Conservation (phyloP, 2,113 vertebrate genomes). For the Pipra filicauda region DNA sequence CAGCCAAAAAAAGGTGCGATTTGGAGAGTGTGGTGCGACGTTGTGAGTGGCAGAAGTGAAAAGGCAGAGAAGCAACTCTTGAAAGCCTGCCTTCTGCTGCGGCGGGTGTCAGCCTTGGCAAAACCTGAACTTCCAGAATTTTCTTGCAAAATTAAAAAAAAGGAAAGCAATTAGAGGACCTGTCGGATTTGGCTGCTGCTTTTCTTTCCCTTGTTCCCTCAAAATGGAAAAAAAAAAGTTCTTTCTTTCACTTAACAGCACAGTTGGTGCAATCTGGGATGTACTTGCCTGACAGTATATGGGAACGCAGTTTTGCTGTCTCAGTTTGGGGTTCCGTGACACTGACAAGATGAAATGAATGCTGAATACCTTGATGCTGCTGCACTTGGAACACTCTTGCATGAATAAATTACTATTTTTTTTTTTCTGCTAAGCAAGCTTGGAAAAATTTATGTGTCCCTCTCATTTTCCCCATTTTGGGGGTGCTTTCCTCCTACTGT, state of each 20-base stretch:
- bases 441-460: neutral
- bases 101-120: conserved; percentile 33
- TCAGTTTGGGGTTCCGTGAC: neutral
- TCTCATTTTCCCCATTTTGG: neutral
- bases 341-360: neutral
- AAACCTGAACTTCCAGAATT: conserved; percentile 14
- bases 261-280: neutral
- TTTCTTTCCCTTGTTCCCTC: neutral
- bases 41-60: conserved; percentile 45
- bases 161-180: neutral
- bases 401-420: neutral
- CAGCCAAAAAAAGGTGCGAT: conserved; percentile 60
- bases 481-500: neutral
- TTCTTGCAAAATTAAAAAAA: neutral
- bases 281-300: neutral
- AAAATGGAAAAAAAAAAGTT: neutral
- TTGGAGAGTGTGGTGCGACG: neutral
- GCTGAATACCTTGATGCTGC: neutral
- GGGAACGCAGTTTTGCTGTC: neutral
- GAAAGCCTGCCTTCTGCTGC: conserved; percentile 50
- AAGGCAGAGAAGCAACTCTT: conserved; percentile 32
- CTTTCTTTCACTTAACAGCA: neutral
- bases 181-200: neutral
- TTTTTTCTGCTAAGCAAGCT: neutral
- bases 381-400: neutral